Conservation (phyloP, 2,113 vertebrate genomes). For the Gulo gulo region DNA sequence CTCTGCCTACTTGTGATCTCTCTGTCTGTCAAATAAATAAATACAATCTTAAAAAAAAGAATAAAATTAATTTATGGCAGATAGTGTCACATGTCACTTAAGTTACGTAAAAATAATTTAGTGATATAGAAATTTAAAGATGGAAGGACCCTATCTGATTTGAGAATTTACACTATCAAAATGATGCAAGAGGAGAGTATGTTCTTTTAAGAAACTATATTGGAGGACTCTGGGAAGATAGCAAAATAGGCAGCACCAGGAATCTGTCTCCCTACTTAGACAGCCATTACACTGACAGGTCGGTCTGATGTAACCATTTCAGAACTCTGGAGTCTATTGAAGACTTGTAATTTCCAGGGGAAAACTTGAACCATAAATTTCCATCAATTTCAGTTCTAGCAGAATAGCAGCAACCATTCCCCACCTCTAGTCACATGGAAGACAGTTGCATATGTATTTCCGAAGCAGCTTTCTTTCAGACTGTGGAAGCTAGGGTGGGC, state of each 20-base stretch:
- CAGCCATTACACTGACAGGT: neutral
- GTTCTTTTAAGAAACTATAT: neutral
- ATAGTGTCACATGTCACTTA: neutral
- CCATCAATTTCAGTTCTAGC: neutral
- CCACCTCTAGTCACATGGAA: neutral
- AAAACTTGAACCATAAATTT: neutral
- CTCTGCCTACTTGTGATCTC: no score
- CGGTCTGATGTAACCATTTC: neutral
- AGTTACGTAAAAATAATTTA: neutral
- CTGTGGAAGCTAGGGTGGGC: neutral
- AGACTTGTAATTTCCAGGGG: neutral
- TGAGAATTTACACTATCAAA: neutral
- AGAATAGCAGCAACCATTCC: no score
- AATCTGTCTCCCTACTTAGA: neutral
- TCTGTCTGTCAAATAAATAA: no score
- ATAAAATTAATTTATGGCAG: neutral
- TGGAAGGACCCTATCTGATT: neutral
- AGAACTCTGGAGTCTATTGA: neutral
- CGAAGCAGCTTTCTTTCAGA: neutral
- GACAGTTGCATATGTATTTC: neutral
- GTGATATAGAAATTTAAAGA: neutral
- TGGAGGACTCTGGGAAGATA: neutral
- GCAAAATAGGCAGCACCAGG: neutral
- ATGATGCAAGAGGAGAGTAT: neutral
- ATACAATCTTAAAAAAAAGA: neutral